phyloP scores from a whole-genome alignment of 2,113 vertebrate species.

The Neodontobutis hainanensis region DNA sequence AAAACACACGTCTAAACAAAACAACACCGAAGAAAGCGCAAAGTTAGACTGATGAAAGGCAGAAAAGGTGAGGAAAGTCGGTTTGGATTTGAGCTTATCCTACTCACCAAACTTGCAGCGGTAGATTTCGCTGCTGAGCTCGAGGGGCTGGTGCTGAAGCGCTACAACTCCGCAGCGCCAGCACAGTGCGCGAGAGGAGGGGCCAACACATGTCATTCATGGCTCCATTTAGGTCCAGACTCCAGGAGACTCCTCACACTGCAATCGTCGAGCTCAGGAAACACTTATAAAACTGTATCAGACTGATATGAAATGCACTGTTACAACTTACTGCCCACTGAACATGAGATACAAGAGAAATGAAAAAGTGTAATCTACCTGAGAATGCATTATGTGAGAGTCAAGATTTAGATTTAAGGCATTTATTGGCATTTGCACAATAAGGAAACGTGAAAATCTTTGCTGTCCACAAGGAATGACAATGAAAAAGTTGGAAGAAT shows the following conservation, averaged over 20 bases:
- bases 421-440: too few species aligned
- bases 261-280: not conserved
- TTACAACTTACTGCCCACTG: too few species aligned
- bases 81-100: constrained; percentile 32
- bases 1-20: not conserved
- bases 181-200: constrained; percentile 49
- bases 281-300: too few species aligned
- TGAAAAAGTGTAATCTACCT: too few species aligned
- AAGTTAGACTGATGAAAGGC: not conserved
- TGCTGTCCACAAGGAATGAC: too few species aligned
- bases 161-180: constrained; percentile 53
- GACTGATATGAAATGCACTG: too few species aligned
- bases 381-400: too few species aligned
- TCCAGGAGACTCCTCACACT: not conserved
- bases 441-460: too few species aligned
- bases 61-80: not conserved
- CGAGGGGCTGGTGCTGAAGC: constrained; percentile 64
- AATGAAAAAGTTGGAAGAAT: too few species aligned
- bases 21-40: too few species aligned
- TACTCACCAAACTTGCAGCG: constrained; percentile 76
- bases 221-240: constrained; percentile 12
- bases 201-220: constrained; percentile 62
- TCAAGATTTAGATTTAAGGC: too few species aligned
- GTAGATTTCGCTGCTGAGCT: constrained; percentile 66
- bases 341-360: too few species aligned